Evolutionary conservation across 2,113 vertebrate species (phyloP).

Genomic region (Pollachius pollachius): DNA sequence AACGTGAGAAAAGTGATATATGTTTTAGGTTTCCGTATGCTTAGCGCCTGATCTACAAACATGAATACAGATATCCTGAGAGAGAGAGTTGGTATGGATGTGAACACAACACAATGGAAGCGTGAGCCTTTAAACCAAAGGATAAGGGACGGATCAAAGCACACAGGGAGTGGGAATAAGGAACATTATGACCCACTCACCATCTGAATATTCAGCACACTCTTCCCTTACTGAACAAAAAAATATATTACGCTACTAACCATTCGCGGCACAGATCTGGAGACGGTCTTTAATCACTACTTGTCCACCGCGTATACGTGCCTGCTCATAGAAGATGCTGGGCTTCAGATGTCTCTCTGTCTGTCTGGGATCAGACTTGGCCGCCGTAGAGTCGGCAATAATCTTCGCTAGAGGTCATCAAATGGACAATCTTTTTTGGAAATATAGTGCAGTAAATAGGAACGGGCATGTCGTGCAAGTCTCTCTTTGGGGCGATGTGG

Average conservation of each 20-base stretch:
- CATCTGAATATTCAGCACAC: neutral
- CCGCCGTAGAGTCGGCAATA: constrained; percentile 28
- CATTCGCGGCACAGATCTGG: constrained; percentile 35
- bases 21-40: too few species aligned
- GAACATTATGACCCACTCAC: constrained; percentile 37
- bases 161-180: constrained; percentile 4
- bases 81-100: too few species aligned
- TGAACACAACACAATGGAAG: too few species aligned
- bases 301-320: constrained; percentile 15
- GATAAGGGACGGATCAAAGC: constrained; percentile 55
- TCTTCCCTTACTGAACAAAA: neutral
- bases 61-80: too few species aligned
- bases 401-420: constrained; percentile 46
- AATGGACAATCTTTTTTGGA: constrained; percentile 35
- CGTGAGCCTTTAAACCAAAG: too few species aligned
- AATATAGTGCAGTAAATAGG: constrained; percentile 46
- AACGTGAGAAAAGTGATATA: too few species aligned
- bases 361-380: constrained; percentile 31
- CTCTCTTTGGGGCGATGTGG: constrained; percentile 20
- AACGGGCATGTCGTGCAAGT: constrained; percentile 31
- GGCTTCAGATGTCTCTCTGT: constrained; percentile 48
- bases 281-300: constrained; percentile 51
- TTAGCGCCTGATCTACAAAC: too few species aligned
- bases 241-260: neutral
- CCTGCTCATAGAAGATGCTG: constrained; percentile 26